Conservation (phyloP, 2,113 vertebrate species). For the Sialia sialis region DNA sequence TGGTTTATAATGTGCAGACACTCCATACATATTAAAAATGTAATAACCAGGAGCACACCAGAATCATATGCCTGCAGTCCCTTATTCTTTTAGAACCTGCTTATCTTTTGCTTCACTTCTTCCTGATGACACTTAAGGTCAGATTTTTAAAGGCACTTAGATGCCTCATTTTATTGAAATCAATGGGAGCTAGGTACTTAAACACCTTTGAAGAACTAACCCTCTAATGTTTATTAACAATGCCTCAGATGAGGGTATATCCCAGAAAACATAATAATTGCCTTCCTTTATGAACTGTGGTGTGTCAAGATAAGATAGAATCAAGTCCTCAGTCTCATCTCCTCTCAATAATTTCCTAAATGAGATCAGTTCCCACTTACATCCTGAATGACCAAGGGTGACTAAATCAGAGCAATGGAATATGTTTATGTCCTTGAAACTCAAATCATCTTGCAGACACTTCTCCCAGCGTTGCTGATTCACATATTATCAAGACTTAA, state of each 20-base stretch:
- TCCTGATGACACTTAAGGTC: conserved; percentile 33
- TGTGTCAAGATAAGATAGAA: conserved; percentile 62
- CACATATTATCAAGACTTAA: neutral
- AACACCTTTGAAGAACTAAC: conserved; percentile 34
- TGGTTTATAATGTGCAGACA: neutral
- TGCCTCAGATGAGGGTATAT: conserved; percentile 37
- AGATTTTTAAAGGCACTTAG: conserved; percentile 48
- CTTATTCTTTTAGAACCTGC: conserved; percentile 2
- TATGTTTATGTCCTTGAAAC: conserved; percentile 48
- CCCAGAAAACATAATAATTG: conserved; percentile 61
- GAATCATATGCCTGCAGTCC: neutral
- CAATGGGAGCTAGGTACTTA: conserved; percentile 36
- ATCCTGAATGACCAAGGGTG: conserved; percentile 55
- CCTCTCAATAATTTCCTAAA: conserved; percentile 60
- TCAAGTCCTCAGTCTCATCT: conserved; percentile 57
- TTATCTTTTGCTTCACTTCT: conserved; percentile 33
- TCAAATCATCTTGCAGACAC: conserved; percentile 26
- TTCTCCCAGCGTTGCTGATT: conserved; percentile 9
- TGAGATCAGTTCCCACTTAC: conserved; percentile 62
- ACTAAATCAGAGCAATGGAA: conserved; percentile 55
- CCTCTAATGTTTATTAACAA: conserved; percentile 56
- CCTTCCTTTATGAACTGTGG: conserved; percentile 49
- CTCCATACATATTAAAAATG: neutral
- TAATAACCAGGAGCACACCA: neutral
- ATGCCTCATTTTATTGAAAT: conserved; percentile 42